Percentiles rank a stretch among this genome's conserved stretches.
phyloP scores from a whole-genome alignment of 2,797 vertebrate genomes.

The Pterois miles region DNA sequence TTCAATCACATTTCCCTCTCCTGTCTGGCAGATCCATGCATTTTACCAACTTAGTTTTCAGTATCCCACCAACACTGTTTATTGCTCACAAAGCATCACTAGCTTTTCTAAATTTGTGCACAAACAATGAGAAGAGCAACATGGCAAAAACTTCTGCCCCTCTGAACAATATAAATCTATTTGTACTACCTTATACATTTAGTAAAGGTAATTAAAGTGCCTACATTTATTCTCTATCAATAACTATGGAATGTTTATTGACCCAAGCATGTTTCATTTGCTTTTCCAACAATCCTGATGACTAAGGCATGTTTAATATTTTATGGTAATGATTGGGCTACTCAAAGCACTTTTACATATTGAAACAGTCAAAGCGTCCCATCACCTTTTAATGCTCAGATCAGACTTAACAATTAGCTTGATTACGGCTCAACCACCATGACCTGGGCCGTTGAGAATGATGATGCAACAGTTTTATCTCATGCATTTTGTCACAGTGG shows the following conservation, averaged over 20 bases:
- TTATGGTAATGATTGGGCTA: background rate
- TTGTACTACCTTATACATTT: background rate
- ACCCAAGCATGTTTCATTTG: background rate
- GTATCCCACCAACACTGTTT: constrained; percentile 9
- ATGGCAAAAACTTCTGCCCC: background rate
- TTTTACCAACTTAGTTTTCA: constrained; percentile 23
- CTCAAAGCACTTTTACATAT: background rate
- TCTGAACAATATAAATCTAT: background rate
- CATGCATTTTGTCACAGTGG: background rate
- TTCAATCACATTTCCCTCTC: constrained; percentile 24
- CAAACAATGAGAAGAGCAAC: background rate
- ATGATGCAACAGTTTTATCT: background rate
- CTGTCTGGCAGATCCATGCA: constrained; percentile 40
- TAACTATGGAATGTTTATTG: background rate
- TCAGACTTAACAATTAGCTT: background rate
- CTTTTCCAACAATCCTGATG: background rate
- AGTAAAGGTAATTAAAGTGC: background rate
- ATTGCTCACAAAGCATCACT: constrained; percentile 25
- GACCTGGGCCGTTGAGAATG: background rate
- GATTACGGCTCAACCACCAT: background rate
- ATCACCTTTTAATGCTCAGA: background rate
- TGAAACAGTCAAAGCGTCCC: background rate
- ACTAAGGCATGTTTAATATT: background rate
- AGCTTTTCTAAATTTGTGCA: constrained; percentile 10
- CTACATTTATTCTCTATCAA: background rate